These are phyloP conservation scores for Periophthalmodon schlosseri DNA, from an alignment of 2,113 vertebrate genomes.

Conservation along the genomic window DNA sequence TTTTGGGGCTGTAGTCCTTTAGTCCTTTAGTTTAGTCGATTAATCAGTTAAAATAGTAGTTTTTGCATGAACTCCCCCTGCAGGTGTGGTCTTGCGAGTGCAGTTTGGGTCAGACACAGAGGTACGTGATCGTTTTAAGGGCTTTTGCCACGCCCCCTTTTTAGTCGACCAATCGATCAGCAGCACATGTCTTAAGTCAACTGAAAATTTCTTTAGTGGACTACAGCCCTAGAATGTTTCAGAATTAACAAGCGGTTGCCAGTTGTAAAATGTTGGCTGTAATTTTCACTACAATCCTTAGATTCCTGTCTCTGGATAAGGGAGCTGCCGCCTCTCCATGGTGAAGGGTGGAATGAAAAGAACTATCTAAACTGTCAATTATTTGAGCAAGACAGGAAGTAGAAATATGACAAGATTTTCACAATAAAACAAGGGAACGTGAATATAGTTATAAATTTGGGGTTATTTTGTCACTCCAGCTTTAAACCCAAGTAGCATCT, in stretches of 20 bases:
- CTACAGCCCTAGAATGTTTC: not conserved
- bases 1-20: too few species aligned
- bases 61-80: too few species aligned
- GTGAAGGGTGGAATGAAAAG: conserved; percentile 23
- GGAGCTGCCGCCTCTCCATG: conserved; percentile 32
- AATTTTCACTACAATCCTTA: not conserved
- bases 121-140: too few species aligned
- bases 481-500: too few species aligned
- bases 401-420: not conserved
- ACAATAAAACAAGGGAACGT: not conserved
- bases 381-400: conserved; percentile 13
- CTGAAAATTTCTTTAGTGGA: not conserved
- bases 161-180: too few species aligned
- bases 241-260: not conserved
- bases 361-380: conserved; percentile 19
- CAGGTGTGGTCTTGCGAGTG: too few species aligned
- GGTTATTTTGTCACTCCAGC: not conserved
- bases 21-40: too few species aligned
- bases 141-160: too few species aligned
- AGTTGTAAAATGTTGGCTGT: not conserved
- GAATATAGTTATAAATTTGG: not conserved
- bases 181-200: too few species aligned
- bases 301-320: not conserved
- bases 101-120: too few species aligned
- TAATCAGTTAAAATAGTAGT: too few species aligned